Evolutionary conservation across 1,140 invertebrate genomes (phyloP).

Genomic region (Phymorhynchus buccinoides): DNA sequence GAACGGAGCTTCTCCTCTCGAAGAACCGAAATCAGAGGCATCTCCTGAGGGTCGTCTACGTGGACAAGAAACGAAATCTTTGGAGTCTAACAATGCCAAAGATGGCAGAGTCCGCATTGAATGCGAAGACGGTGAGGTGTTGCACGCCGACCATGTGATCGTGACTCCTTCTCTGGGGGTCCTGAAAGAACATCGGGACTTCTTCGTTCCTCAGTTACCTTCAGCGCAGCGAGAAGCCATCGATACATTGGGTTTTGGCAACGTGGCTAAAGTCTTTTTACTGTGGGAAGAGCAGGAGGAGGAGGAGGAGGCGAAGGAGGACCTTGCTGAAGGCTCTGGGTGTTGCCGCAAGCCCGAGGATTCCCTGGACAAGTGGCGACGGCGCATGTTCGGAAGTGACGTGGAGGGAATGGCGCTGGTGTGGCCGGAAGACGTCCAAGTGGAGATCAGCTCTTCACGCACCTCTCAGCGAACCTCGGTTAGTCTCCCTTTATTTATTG

Average conservation of each 20-base stretch:
- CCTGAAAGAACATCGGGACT: not conserved
- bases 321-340: not conserved
- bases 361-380: not conserved
- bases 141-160: conserved; percentile 14
- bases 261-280: conserved; percentile 19
- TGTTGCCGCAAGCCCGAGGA: not conserved
- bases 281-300: not conserved
- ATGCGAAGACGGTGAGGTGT: conserved; percentile 12
- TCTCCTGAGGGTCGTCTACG: too few relatives aligned
- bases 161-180: conserved; percentile 3
- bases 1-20: too few relatives aligned
- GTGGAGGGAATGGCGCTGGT: conserved; percentile 6
- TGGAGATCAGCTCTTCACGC: not conserved
- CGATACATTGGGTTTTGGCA: conserved; percentile 1
- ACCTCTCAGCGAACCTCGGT: not conserved
- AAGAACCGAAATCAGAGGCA: too few relatives aligned
- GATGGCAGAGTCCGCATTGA: not conserved
- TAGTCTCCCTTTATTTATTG: too few relatives aligned
- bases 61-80: too few relatives aligned
- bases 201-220: conserved; percentile 1
- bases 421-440: not conserved
- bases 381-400: conserved; percentile 10
- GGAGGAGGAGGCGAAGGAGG: too few relatives aligned
- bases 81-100: not conserved
- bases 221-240: not conserved